phyloP scores from a whole-genome alignment of 92 coral and sea anemone genomes.

The Epizoanthus ramosus region DNA sequence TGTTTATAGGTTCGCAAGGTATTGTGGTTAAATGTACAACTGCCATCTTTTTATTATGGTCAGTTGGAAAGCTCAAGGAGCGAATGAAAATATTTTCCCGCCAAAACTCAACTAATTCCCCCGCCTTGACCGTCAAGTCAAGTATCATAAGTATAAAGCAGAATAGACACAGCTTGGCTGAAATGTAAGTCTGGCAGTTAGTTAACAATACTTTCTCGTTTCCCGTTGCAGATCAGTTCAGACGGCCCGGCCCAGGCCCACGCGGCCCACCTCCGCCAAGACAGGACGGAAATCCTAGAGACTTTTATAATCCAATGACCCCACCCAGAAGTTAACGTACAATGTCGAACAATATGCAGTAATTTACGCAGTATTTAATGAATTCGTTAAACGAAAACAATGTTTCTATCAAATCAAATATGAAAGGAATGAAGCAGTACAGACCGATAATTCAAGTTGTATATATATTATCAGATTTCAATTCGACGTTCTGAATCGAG shows the following conservation, averaged over 20 bases:
- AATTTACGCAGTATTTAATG: slow-evolving; percentile 6
- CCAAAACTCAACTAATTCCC: too few relatives aligned
- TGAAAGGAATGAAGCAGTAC: background rate
- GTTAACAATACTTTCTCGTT: background rate
- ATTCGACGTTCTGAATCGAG: too few relatives aligned
- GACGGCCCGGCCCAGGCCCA: slow-evolving; percentile 8
- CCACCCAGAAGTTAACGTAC: background rate
- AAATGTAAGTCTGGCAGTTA: background rate
- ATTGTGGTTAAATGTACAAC: too few relatives aligned
- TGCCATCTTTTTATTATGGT: too few relatives aligned
- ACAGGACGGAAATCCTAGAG: background rate
- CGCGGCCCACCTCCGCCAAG: slow-evolving; percentile 26
- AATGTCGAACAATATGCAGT: slow-evolving; percentile 17
- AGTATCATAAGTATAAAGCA: background rate
- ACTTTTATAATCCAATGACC: slow-evolving; percentile 16
- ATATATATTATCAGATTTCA: too few relatives aligned
- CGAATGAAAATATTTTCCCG: too few relatives aligned
- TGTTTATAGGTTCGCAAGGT: too few relatives aligned
- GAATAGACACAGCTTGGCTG: background rate
- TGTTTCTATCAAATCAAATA: slow-evolving; percentile 25
- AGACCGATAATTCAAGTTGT: too few relatives aligned
- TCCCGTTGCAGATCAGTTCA: slow-evolving; percentile 8
- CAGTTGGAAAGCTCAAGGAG: too few relatives aligned
- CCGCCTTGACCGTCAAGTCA: too few relatives aligned
- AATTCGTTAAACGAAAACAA: background rate